Percentiles rank a stretch among this genome's conserved stretches.
Conservation (phyloP, 2,113 vertebrate genomes). For the Chaetorhynchus papuensis region DNA sequence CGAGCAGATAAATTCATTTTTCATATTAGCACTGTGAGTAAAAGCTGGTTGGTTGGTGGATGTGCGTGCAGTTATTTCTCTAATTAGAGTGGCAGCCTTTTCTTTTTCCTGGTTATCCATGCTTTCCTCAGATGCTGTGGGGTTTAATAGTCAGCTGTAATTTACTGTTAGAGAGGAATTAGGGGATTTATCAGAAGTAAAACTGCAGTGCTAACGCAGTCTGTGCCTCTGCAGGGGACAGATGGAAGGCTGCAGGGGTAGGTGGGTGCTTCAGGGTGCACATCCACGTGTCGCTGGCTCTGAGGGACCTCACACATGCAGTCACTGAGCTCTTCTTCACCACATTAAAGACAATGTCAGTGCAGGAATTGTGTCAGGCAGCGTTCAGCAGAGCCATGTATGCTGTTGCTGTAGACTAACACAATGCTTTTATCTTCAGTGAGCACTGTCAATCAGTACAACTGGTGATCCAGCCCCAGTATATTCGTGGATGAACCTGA, state of each 20-base stretch:
- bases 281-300: fast-evolving
- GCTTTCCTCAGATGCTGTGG: neutral
- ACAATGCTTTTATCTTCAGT: neutral
- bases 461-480: neutral
- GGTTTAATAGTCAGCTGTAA: neutral
- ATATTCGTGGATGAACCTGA: neutral
- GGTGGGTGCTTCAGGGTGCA: neutral
- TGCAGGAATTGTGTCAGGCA: neutral
- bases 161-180: neutral
- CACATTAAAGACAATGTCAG: neutral
- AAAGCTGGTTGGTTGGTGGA: neutral
- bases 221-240: neutral
- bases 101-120: neutral
- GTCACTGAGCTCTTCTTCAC: neutral
- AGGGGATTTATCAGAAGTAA: neutral
- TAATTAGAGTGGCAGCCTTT: neutral
- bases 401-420: neutral
- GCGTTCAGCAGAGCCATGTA: neutral
- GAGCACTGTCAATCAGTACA: neutral
- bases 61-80: neutral
- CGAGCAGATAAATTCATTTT: neutral
- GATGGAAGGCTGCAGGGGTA: neutral
- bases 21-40: neutral
- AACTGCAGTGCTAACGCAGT: neutral
- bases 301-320: no score